A percentile compares a stretch with the other conserved stretches of the same genome.
These are phyloP conservation scores for Osmerus mordax DNA, from an alignment of 2,113 vertebrate genomes.

Conservation along the genomic window DNA sequence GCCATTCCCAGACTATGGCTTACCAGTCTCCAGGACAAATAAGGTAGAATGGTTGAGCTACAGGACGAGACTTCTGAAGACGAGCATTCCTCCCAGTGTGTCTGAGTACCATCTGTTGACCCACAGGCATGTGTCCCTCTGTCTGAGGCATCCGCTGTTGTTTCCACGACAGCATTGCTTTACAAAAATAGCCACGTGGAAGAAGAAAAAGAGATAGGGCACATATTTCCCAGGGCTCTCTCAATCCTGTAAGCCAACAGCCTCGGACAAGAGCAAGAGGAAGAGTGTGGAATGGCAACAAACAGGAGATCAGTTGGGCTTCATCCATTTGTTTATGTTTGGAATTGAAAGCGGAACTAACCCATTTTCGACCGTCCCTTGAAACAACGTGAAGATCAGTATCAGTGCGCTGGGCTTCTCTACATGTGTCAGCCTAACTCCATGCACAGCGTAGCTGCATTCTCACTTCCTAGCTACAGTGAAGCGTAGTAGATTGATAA, in stretches of 20 bases:
- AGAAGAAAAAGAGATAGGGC: conserved; percentile 48
- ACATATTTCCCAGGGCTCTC: conserved; percentile 52
- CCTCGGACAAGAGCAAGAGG: not conserved
- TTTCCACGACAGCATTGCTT: conserved; percentile 34
- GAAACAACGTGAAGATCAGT: not conserved
- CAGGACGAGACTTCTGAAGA: conserved; percentile 22
- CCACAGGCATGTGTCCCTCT: conserved; percentile 14
- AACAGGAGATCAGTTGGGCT: conserved; percentile 30
- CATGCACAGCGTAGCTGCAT: no score
- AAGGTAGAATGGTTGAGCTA: not conserved
- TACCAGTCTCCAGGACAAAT: not conserved
- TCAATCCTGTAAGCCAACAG: conserved; percentile 17
- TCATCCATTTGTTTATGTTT: conserved; percentile 4
- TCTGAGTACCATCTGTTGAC: conserved; percentile 23
- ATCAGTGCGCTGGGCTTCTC: no score
- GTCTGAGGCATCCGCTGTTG: not conserved
- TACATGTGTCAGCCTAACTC: no score
- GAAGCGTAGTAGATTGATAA: no score
- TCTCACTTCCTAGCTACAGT: no score
- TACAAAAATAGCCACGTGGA: conserved; percentile 30
- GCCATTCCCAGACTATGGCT: not conserved
- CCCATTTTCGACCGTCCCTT: not conserved
- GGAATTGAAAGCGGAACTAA: conserved; percentile 27
- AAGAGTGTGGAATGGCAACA: conserved; percentile 22
- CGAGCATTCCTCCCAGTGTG: conserved; percentile 1